A percentile compares a stretch with the other conserved stretches of the same genome.
phyloP scores from a whole-genome alignment of 2,113 vertebrate species.

The Oncorhynchus kisutch region DNA sequence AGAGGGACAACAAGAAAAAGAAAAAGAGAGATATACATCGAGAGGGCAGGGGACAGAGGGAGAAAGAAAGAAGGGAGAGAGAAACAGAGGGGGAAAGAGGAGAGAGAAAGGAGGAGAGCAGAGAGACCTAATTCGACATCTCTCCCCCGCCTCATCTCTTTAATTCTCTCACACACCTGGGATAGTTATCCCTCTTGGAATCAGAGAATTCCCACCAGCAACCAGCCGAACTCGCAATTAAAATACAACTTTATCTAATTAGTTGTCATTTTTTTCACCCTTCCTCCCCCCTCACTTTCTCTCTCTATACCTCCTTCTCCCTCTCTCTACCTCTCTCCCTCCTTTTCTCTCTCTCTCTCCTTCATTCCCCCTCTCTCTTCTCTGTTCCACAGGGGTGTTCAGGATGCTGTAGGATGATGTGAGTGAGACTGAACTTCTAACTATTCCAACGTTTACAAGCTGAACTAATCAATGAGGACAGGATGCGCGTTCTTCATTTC shows the following conservation, averaged over 20 bases:
- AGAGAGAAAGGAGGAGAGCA: constrained; percentile 35
- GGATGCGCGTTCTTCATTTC: background rate
- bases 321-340: background rate
- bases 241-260: too few species aligned
- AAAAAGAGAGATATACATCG: too few species aligned
- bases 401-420: background rate
- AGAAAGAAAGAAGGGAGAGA: too few species aligned
- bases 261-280: background rate
- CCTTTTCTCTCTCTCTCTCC: background rate
- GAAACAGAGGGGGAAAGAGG: background rate
- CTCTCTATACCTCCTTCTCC: background rate
- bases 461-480: constrained; percentile 23
- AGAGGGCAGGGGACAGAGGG: too few species aligned
- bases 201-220: constrained; percentile 18
- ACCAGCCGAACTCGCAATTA: background rate
- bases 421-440: constrained; percentile 3
- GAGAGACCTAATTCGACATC: constrained; percentile 31
- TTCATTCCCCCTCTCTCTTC: too few species aligned
- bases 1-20: too few species aligned
- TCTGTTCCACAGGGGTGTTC: background rate
- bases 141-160: constrained; percentile 14
- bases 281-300: background rate
- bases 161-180: constrained; percentile 17
- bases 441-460: constrained; percentile 18
- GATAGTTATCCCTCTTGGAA: constrained; percentile 38